Conservation (phyloP, 2,797 vertebrate genomes). For the Austrolebias charrua region DNA sequence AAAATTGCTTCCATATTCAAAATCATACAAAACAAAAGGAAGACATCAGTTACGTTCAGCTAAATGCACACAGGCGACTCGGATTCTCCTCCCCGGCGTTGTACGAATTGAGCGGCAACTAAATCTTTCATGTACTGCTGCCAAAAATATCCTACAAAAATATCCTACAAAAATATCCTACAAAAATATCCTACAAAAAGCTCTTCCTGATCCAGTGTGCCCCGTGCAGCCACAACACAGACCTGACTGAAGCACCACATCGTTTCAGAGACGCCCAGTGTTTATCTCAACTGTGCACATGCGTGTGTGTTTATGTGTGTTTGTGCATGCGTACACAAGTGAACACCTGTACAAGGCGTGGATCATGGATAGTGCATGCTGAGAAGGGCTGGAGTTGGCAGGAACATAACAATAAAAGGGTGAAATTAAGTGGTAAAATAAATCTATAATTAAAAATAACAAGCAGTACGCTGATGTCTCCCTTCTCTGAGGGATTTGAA, state of each 20-base stretch:
- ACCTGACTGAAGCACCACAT: constrained; percentile 32
- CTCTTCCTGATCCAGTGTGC: constrained; percentile 32
- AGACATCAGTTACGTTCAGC: constrained; percentile 19
- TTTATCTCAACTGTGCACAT: constrained; percentile 20
- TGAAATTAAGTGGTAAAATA: not conserved
- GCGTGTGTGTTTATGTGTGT: constrained; percentile 1
- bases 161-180: constrained; percentile 61
- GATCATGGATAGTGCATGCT: constrained; percentile 16
- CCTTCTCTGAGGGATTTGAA: too few relatives aligned
- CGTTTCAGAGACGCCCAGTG: constrained; percentile 19
- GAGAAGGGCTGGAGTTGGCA: constrained; percentile 1
- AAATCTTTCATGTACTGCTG: constrained; percentile 69
- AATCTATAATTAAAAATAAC: too few relatives aligned
- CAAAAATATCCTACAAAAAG: constrained; percentile 71
- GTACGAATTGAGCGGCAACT: constrained; percentile 61
- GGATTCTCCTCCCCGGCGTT: constrained; percentile 48
- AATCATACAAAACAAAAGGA: constrained; percentile 10
- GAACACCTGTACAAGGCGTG: constrained; percentile 14
- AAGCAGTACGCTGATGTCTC: too few relatives aligned
- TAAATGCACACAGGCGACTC: constrained; percentile 34
- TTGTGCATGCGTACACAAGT: constrained; percentile 9
- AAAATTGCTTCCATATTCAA: not conserved
- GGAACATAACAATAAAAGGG: not conserved
- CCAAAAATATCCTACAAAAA: constrained; percentile 72
- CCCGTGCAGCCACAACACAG: constrained; percentile 23